These are phyloP conservation scores for Oconnorella tubifera DNA, from an alignment of 2,888 invertebrate species.

Conservation along the genomic window DNA sequence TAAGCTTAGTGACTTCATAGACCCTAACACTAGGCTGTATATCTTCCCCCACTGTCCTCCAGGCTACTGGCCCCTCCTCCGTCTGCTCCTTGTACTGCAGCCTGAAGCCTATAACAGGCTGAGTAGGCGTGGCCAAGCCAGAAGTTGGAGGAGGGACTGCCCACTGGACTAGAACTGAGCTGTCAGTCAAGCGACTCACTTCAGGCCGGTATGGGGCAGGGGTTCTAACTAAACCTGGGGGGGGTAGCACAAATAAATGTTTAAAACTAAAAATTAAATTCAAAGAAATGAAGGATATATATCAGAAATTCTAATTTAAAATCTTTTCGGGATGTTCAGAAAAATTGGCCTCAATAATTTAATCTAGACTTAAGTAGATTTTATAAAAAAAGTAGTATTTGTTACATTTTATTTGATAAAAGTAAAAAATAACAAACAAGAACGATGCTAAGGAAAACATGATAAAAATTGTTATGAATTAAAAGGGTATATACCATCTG, in stretches of 20 bases:
- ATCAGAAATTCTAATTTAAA: too few relatives aligned
- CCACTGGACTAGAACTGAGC: conserved; percentile 91
- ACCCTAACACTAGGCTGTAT: conserved; percentile 61
- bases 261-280: neutral
- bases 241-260: too few relatives aligned
- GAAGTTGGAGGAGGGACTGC: conserved; percentile 76
- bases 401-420: too few relatives aligned
- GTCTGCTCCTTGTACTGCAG: conserved; percentile 71
- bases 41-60: conserved; percentile 79
- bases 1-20: conserved; percentile 15
- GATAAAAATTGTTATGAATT: too few relatives aligned
- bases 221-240: neutral
- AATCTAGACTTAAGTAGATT: too few relatives aligned
- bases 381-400: too few relatives aligned
- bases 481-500: too few relatives aligned
- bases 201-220: conserved; percentile 76
- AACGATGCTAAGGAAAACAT: too few relatives aligned
- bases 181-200: conserved; percentile 79
- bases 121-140: too few relatives aligned
- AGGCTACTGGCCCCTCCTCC: conserved; percentile 54
- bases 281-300: neutral
- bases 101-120: conserved; percentile 71
- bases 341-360: too few relatives aligned
- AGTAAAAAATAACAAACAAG: too few relatives aligned
- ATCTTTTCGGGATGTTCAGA: too few relatives aligned